Percentiles rank a stretch among this genome's conserved stretches.
Evolutionary conservation across 37 sponge, comb jelly and placozoan species (phyloP).

Genomic region (Petrosia ficiformis): DNA sequence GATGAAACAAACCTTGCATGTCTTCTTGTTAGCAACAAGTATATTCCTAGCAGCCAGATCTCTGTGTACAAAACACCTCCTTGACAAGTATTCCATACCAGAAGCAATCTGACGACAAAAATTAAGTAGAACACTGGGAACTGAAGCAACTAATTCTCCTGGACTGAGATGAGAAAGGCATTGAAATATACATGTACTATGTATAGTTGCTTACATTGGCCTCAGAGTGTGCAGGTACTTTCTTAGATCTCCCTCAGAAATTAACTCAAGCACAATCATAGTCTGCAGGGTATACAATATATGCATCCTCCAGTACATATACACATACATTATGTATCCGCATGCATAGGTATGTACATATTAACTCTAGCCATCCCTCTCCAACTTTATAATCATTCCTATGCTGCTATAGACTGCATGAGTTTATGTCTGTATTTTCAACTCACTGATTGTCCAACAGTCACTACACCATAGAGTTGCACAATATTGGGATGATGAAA

Average conservation of each 20-base stretch:
- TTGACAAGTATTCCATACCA: conserved; percentile 64
- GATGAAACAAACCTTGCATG: conserved; percentile 38
- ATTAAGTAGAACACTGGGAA: not conserved
- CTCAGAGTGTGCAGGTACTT: conserved; percentile 17
- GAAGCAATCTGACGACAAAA: conserved; percentile 56
- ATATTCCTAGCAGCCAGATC: conserved; percentile 75
- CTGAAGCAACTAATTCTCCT: conserved; percentile 1
- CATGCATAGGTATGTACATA: too few relatives aligned
- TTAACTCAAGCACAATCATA: conserved; percentile 58
- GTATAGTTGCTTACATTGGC: not conserved
- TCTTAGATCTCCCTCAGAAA: conserved; percentile 46
- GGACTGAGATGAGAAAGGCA: not conserved
- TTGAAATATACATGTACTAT: not conserved
- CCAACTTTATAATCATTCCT: too few relatives aligned
- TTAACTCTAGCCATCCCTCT: too few relatives aligned
- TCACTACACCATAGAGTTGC: conserved; percentile 58
- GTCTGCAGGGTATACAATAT: conserved; percentile 10
- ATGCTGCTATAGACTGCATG: too few relatives aligned
- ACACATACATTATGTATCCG: too few relatives aligned
- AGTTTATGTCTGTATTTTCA: not conserved
- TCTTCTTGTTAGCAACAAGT: conserved; percentile 44
- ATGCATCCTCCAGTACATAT: too few relatives aligned
- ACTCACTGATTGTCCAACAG: conserved; percentile 45
- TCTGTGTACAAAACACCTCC: conserved; percentile 61
- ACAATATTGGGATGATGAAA: conserved; percentile 66